These are phyloP conservation scores for Amphiprion ocellaris DNA, from an alignment of 2,113 vertebrate species.

Conservation along the genomic window DNA sequence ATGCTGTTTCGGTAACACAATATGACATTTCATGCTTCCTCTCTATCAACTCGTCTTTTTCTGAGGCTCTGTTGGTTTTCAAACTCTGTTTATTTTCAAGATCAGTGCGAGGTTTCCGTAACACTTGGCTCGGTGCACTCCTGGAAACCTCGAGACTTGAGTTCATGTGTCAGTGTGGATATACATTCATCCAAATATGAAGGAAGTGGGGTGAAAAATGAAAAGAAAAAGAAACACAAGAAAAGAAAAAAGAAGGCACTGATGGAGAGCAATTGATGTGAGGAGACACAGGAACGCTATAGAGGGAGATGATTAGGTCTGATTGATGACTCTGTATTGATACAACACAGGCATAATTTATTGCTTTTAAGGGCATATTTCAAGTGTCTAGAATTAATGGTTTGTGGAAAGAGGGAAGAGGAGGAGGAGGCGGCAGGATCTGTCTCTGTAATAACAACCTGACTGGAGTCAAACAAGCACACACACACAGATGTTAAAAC, in stretches of 20 bases:
- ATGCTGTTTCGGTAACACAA: constrained; percentile 52
- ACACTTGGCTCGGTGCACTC: constrained; percentile 53
- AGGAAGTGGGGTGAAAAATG: background rate
- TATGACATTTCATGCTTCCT: constrained; percentile 59
- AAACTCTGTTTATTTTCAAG: constrained; percentile 68
- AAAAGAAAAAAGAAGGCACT: constrained; percentile 30
- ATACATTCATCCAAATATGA: constrained; percentile 34
- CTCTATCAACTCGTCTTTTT: constrained; percentile 60
- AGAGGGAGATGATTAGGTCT: constrained; percentile 49
- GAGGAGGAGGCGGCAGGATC: constrained; percentile 19
- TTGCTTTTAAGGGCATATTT: constrained; percentile 45
- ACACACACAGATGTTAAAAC: constrained; percentile 26
- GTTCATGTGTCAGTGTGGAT: constrained; percentile 49
- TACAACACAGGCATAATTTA: constrained; percentile 45
- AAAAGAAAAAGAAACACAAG: constrained; percentile 19
- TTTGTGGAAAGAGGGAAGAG: constrained; percentile 40
- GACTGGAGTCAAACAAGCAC: constrained; percentile 52
- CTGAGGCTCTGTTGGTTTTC: constrained; percentile 29
- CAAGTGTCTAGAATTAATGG: constrained; percentile 55
- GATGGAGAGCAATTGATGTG: constrained; percentile 47
- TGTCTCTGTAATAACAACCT: constrained; percentile 48
- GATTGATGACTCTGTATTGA: constrained; percentile 61
- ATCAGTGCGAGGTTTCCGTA: constrained; percentile 46
- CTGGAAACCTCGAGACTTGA: constrained; percentile 33
- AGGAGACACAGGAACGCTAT: constrained; percentile 46